Conservation (phyloP, 2,797 vertebrate species). For the Eulemur coronatus region DNA sequence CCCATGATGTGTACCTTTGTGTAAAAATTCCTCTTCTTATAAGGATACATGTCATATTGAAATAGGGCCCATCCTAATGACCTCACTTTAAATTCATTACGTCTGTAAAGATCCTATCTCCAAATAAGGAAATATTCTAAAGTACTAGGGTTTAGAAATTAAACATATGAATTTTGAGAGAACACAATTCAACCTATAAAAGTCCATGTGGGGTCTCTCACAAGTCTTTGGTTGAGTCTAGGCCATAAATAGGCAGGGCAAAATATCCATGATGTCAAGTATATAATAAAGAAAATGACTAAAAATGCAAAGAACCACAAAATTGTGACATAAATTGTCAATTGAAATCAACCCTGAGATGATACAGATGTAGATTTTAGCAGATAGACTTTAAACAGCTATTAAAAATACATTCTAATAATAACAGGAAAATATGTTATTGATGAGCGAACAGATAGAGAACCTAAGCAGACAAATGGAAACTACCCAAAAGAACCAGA, state of each 20-base stretch:
- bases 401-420: neutral
- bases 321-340: neutral
- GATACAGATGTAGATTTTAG: constrained; percentile 22
- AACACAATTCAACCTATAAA: neutral
- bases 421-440: constrained; percentile 29
- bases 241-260: neutral
- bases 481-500: constrained; percentile 27
- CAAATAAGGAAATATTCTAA: neutral
- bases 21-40: neutral
- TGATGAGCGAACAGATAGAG: neutral
- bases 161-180: neutral
- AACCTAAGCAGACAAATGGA: constrained; percentile 10
- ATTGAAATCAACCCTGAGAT: constrained; percentile 20
- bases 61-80: neutral
- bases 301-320: neutral
- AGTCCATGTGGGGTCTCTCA: neutral
- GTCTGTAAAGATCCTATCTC: neutral
- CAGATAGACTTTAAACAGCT: constrained; percentile 34
- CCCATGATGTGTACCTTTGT: neutral
- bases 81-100: neutral
- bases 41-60: neutral
- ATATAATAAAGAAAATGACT: constrained; percentile 6
- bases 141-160: neutral
- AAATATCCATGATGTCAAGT: neutral
- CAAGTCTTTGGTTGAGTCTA: neutral